Evolutionary conservation across 1,140 invertebrate species (phyloP), one percentile per base, ranked within the genome.

Genomic region (Brachionus rotundiformis): DNA sequence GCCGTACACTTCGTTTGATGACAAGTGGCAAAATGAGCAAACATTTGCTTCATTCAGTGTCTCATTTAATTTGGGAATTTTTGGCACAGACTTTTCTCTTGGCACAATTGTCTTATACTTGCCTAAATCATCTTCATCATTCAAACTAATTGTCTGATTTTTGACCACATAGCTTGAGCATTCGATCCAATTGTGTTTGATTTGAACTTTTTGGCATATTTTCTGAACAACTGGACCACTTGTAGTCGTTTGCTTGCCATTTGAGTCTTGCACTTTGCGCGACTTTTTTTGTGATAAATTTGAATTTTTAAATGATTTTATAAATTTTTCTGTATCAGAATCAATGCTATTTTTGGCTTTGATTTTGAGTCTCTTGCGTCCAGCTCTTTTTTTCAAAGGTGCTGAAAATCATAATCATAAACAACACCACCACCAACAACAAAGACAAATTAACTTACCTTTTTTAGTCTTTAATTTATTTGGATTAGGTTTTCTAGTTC

Each of bases 281-380:
- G 16, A 0, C 16, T 16, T 71, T 39, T 71, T 71, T 39, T 36
- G 8, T 27, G 61, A 31, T 11, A 63, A 13, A 16, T 71, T 71
- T 39, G 65, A 71, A 71, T 36, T 71, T 71, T 71, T 71, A 71
- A 71, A 71, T 1, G 65, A 71, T n/a, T 71, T 39, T 19, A 71
- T 71, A 36, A 71, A 36, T 36, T 71, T 71, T 71, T 71, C 65
- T 16, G 29, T 71, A 0, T 71, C 65, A 5, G 65, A 71, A 36
- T 71, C 65, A 3, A 71, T 5, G 7, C 6, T 19, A 13, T 71
- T 13, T 27, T 27, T 27, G 6, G 5, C 1, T 1, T n/a, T 63
- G 13, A 29, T 63, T 63, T 63, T 33, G 13, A 13, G 25, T 10
- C 61, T 25, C 29, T 33, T 27, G 29, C 61, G 61, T 13, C 61